A percentile compares a stretch with the other conserved stretches of the same genome.
Evolutionary conservation across 2,888 invertebrate species (phyloP).

Genomic region (Ditula angustiorana): DNA sequence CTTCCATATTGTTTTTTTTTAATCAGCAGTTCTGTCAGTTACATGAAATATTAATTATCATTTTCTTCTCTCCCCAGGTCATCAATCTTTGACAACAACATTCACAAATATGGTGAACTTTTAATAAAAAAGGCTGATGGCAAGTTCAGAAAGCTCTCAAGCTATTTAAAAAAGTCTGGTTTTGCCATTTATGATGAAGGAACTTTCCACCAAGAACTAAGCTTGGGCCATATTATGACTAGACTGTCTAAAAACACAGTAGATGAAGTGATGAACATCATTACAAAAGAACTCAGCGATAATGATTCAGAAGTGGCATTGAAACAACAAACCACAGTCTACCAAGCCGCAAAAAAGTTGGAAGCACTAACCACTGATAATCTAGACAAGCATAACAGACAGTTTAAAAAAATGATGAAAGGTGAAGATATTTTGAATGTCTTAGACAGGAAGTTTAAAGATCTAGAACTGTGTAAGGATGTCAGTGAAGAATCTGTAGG

Average conservation of each 20-base stretch:
- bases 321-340: constrained; percentile 54
- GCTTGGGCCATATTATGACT: constrained; percentile 55
- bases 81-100: constrained; percentile 70
- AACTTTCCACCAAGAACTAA: constrained; percentile 58
- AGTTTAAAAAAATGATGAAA: constrained; percentile 11
- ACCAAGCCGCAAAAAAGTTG: constrained; percentile 48
- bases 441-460: constrained; percentile 56
- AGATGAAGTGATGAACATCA: constrained; percentile 51
- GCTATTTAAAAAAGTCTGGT: constrained; percentile 51
- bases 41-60: neutral
- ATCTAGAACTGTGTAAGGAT: constrained; percentile 63
- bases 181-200: constrained; percentile 55
- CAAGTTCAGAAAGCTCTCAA: constrained; percentile 48
- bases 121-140: constrained; percentile 52
- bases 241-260: constrained; percentile 50
- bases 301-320: constrained; percentile 49
- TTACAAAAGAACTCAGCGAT: constrained; percentile 42
- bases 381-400: constrained; percentile 46
- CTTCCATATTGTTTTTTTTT: too few species aligned
- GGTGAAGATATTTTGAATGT: constrained; percentile 40
- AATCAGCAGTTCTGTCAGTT: constrained; percentile 5
- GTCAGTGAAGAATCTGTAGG: constrained; percentile 60
- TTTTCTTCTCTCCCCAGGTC: constrained; percentile 52
- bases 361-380: constrained; percentile 53
- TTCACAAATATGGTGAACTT: constrained; percentile 74